Conservation (phyloP, 2,888 invertebrate genomes). For the Euzetes globulus region DNA sequence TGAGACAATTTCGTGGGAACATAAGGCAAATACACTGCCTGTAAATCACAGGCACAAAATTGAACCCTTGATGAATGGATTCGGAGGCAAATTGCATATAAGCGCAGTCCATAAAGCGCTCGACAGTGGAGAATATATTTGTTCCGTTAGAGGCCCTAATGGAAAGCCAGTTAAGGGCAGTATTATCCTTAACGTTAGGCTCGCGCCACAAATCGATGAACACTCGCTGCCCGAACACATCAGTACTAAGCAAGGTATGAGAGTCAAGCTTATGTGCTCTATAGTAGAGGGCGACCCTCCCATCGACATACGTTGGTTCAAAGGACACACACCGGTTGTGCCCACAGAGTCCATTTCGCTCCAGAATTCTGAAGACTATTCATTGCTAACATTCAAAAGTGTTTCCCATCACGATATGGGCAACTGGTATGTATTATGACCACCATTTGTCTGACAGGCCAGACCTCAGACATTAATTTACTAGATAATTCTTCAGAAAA, state of each 20-base stretch:
- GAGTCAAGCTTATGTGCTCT: conserved; percentile 41
- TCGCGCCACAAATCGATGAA: conserved; percentile 40
- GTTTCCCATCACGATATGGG: conserved; percentile 46
- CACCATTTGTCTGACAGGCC: not conserved
- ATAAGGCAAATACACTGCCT: conserved; percentile 39
- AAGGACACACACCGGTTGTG: conserved; percentile 45
- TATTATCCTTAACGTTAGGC: conserved; percentile 33
- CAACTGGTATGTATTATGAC: conserved; percentile 31
- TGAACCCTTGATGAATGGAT: conserved; percentile 41
- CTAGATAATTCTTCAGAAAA: not conserved
- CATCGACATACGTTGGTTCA: conserved; percentile 47
- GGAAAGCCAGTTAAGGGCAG: conserved; percentile 28
- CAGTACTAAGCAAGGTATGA: conserved; percentile 39
- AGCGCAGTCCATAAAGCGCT: conserved; percentile 45
- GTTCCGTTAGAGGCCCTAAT: conserved; percentile 38
- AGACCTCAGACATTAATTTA: not conserved
- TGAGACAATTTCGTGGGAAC: conserved; percentile 87
- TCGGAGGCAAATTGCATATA: conserved; percentile 45
- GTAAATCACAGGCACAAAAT: conserved; percentile 47
- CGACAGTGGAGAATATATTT: conserved; percentile 48
- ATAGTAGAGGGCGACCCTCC: conserved; percentile 46
- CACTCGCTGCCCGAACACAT: conserved; percentile 37
- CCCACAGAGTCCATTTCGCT: conserved; percentile 40
- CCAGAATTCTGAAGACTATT: conserved; percentile 46
- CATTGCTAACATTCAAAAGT: conserved; percentile 46